Evolutionary conservation across 2,113 vertebrate genomes (phyloP).

Genomic region (Datnioides undecimradiatus): DNA sequence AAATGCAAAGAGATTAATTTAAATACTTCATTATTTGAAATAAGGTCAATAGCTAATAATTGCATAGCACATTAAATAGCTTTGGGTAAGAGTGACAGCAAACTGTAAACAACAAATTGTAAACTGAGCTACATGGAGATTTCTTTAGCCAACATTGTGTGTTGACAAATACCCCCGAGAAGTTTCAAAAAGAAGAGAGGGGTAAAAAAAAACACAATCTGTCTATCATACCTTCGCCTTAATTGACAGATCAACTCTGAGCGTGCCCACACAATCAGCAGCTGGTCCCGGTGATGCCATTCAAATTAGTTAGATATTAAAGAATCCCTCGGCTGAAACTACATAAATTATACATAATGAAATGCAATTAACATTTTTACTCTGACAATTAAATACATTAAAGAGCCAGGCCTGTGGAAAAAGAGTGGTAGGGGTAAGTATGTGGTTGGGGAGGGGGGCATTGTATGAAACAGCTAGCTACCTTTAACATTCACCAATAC

Average conservation of each 20-base stretch:
- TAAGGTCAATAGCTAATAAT: neutral
- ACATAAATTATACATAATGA: constrained; percentile 82
- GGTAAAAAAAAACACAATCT: constrained; percentile 65
- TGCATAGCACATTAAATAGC: neutral
- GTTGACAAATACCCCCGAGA: constrained; percentile 28
- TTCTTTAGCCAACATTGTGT: constrained; percentile 17
- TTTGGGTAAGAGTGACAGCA: constrained; percentile 8
- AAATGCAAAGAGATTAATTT: neutral
- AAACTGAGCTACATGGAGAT: constrained; percentile 15
- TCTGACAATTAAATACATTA: constrained; percentile 80
- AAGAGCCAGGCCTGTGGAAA: constrained; percentile 59
- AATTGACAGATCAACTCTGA: constrained; percentile 74
- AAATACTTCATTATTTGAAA: neutral
- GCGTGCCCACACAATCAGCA: constrained; percentile 69
- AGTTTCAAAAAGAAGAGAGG: constrained; percentile 40
- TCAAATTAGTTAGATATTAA: constrained; percentile 80
- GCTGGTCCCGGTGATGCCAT: constrained; percentile 66
- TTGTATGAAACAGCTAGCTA: constrained; percentile 55
- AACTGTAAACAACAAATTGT: neutral
- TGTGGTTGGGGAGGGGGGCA: constrained; percentile 2
- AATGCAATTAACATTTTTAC: constrained; percentile 84
- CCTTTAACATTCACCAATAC: constrained; percentile 56
- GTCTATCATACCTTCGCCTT: constrained; percentile 62
- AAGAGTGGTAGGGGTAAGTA: constrained; percentile 25
- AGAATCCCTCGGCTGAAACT: constrained; percentile 79